These are phyloP conservation scores for Rutpela maculata DNA, from an alignment of 2,888 invertebrate species.

Conservation along the genomic window DNA sequence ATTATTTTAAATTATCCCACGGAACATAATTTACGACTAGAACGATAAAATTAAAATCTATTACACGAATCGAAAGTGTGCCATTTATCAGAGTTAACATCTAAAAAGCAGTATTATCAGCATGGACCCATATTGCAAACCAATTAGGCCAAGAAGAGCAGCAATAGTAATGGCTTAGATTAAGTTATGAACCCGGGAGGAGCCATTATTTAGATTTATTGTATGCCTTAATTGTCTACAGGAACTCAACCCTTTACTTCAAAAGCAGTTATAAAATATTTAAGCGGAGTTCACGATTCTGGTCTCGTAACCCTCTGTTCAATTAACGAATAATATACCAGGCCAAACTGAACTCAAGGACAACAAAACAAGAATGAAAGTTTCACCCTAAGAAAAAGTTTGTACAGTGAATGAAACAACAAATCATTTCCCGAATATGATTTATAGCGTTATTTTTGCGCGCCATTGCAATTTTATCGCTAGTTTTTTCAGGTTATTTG, in stretches of 20 bases:
- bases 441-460: too few species aligned
- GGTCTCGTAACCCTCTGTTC: constrained; percentile 52
- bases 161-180: constrained; percentile 64
- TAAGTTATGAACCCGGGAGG: constrained; percentile 68
- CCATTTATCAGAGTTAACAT: constrained; percentile 55
- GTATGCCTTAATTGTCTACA: constrained; percentile 68
- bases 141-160: constrained; percentile 60
- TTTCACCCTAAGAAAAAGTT: neutral
- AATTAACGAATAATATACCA: constrained; percentile 24
- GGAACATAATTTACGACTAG: constrained; percentile 20
- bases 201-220: constrained; percentile 70
- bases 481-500: too few species aligned
- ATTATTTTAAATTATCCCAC: constrained; percentile 20
- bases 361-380: constrained; percentile 3
- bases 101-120: constrained; percentile 47
- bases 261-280: constrained; percentile 67
- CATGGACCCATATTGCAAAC: constrained; percentile 59
- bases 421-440: too few species aligned
- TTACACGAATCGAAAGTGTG: constrained; percentile 57
- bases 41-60: constrained; percentile 55
- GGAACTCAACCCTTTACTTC: constrained; percentile 65
- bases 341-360: constrained; percentile 14
- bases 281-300: constrained; percentile 63
- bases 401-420: neutral
- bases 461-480: too few species aligned